A percentile compares a stretch with the other conserved stretches of the same genome.
Evolutionary conservation across 2,113 vertebrate species (phyloP).

Genomic region (Sardina pilchardus): DNA sequence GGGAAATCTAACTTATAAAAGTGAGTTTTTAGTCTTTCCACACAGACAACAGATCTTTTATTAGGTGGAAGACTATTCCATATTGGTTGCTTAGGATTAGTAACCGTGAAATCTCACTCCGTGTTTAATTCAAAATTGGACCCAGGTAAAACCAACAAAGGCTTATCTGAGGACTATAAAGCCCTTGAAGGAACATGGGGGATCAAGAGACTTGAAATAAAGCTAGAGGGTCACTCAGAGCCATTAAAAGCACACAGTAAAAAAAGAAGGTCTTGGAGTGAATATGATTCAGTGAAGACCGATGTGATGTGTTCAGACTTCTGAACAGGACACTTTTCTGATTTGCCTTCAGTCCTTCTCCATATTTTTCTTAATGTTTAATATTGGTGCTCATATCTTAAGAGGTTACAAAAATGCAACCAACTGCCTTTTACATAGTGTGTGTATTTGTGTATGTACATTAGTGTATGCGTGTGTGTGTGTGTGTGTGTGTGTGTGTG

Average conservation of each 20-base stretch:
- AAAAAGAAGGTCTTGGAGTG: too few relatives aligned
- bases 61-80: background rate
- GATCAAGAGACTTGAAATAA: background rate
- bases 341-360: background rate
- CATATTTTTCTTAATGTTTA: background rate
- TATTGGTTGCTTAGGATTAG: background rate
- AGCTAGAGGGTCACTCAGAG: too few relatives aligned
- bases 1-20: too few relatives aligned
- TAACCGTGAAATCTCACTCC: background rate
- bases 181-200: background rate
- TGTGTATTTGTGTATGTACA: background rate
- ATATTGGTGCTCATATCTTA: background rate
- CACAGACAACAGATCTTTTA: too few relatives aligned
- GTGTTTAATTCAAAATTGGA: background rate
- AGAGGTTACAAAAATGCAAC: background rate
- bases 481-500: too few relatives aligned
- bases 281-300: too few relatives aligned
- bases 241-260: too few relatives aligned
- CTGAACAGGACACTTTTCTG: background rate
- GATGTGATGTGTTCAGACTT: too few relatives aligned
- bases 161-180: background rate
- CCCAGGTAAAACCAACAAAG: background rate
- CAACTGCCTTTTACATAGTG: background rate
- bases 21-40: too few relatives aligned
- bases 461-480: too few relatives aligned